Evolutionary conservation across 2,888 invertebrate genomes (phyloP).

Genomic region (Graphium colonna): DNA sequence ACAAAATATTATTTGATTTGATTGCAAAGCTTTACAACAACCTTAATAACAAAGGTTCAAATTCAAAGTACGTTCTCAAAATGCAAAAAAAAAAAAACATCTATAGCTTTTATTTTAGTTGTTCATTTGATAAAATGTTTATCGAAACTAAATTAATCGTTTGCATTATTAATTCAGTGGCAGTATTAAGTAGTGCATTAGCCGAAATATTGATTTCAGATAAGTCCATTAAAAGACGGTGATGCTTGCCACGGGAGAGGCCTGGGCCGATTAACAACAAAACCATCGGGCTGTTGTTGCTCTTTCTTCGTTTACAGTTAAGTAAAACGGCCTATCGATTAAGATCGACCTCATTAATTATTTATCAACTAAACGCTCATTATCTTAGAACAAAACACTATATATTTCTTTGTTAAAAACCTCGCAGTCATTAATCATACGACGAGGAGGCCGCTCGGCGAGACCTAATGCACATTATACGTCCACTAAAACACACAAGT

Average conservation of each 20-base stretch:
- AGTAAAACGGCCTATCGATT: slow-evolving; percentile 29
- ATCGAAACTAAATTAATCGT: no score
- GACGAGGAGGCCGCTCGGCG: slow-evolving; percentile 35
- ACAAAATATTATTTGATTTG: no score
- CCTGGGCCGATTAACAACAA: slow-evolving; percentile 10
- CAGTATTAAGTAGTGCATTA: not conserved
- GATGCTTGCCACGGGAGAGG: slow-evolving; percentile 7
- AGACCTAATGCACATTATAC: slow-evolving; percentile 14
- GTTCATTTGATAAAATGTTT: no score
- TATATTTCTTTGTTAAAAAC: slow-evolving; percentile 49
- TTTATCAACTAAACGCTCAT: slow-evolving; percentile 64
- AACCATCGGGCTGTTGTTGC: slow-evolving; percentile 7
- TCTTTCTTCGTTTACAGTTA: slow-evolving; percentile 5
- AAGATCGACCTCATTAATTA: slow-evolving; percentile 54
- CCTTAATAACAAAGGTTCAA: not conserved
- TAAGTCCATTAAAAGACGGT: slow-evolving; percentile 12
- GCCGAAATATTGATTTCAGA: slow-evolving; percentile 11
- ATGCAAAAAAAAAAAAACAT: no score
- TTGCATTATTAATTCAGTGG: not conserved
- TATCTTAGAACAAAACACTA: slow-evolving; percentile 62
- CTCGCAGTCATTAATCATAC: slow-evolving; percentile 57
- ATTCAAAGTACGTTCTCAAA: no score
- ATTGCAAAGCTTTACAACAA: no score
- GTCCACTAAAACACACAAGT: not conserved
- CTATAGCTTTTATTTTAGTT: no score